Conservation (phyloP, 2,888 invertebrate genomes). For the Drosophila nigricruria region DNA sequence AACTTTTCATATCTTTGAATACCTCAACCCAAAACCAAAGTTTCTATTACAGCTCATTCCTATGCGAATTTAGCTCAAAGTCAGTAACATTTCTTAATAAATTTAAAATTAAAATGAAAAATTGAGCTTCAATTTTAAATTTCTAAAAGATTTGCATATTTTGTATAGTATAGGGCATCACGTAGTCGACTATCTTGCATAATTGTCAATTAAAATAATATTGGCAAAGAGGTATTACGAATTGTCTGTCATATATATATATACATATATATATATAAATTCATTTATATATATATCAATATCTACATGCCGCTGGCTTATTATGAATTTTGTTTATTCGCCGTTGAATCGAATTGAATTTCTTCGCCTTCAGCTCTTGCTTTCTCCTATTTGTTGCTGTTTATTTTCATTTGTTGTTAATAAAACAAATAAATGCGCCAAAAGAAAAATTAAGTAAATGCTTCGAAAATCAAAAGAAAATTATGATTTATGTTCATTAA, state of each 20-base stretch:
- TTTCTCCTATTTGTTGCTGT: slow-evolving; percentile 10
- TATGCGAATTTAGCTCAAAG: no score
- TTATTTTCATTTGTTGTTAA: slow-evolving; percentile 33
- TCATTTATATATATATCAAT: background rate
- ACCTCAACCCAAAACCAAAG: no score
- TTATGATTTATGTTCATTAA: slow-evolving; percentile 53
- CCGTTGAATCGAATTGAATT: slow-evolving; percentile 31
- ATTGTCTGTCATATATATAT: background rate
- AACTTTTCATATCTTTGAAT: no score
- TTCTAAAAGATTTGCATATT: background rate
- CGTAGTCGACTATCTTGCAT: background rate
- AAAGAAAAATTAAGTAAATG: slow-evolving; percentile 2
- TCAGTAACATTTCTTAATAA: no score
- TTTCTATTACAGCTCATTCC: no score
- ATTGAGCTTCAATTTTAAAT: no score
- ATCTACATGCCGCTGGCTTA: slow-evolving; percentile 28
- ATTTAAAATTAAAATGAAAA: no score
- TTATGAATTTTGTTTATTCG: slow-evolving; percentile 52
- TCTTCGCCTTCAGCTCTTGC: slow-evolving; percentile 35
- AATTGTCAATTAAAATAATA: background rate
- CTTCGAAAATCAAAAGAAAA: slow-evolving; percentile 47
- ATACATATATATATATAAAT: background rate
- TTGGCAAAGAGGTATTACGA: slow-evolving; percentile 1
- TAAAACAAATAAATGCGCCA: slow-evolving; percentile 23
- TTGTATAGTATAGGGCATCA: background rate